A percentile compares a stretch with the other conserved stretches of the same genome.
Conservation (phyloP, 35 echinoderm and acorn worm species). For the Acanthaster planci region DNA sequence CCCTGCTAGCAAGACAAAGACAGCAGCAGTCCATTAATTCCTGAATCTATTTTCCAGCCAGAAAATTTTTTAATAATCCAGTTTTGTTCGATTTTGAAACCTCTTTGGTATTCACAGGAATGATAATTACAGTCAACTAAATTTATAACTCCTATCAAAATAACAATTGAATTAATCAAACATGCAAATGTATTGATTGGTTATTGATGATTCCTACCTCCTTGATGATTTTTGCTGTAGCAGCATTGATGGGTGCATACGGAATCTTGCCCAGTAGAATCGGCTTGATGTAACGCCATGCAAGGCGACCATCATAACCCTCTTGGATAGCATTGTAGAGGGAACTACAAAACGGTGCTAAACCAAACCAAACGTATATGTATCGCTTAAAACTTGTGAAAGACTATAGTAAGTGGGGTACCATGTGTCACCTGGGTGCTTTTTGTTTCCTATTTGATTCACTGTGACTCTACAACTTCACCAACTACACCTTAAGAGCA, state of each 20-base stretch:
- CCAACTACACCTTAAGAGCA: too few species aligned
- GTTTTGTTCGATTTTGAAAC: too few species aligned
- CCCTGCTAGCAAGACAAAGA: too few species aligned
- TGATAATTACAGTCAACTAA: too few species aligned
- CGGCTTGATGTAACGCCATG: conserved; percentile 70
- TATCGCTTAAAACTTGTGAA: background rate
- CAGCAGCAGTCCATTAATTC: too few species aligned
- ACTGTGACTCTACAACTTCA: too few species aligned
- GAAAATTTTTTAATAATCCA: too few species aligned
- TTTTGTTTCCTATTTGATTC: background rate
- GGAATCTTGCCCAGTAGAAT: conserved; percentile 74
- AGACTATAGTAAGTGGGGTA: background rate
- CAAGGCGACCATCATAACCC: conserved; percentile 44
- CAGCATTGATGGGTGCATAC: conserved; percentile 64
- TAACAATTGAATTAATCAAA: too few species aligned
- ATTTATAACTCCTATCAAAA: too few species aligned
- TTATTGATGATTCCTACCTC: conserved; percentile 39
- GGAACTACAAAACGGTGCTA: conserved; percentile 60
- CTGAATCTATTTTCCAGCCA: too few species aligned
- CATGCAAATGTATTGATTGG: background rate
- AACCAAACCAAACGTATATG: background rate
- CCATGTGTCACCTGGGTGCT: background rate
- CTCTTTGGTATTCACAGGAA: too few species aligned
- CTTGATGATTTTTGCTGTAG: conserved; percentile 59
- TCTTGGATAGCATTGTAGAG: conserved; percentile 51